Base-by-base conservation (phyloP, 2,797 vertebrate genomes). In the Arctocebus calabarensis region DNA sequence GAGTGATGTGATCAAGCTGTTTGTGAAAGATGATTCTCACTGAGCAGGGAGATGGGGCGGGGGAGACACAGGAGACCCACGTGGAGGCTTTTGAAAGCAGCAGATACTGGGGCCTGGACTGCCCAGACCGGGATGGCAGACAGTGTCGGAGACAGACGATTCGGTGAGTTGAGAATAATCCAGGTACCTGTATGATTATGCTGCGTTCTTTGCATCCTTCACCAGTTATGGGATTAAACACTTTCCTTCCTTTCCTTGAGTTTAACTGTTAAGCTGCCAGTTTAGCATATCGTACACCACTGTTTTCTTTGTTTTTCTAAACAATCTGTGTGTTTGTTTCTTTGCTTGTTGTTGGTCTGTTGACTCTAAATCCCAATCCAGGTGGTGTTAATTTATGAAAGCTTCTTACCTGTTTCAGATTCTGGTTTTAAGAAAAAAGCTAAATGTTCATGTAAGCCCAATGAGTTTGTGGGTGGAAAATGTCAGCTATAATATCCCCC, bases 11-110 rank as follows among this genome's bases (percentile, higher is more conserved):
- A 71, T 84, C 93, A 73, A 66, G 88, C n/a, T 57, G 70, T 78
- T 66, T 81, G 27, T 93, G 93, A 96, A 93, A 97, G 81, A 85
- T 64, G 91, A 87, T 68, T 94, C 57, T 82, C 59, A 29, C 14
- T 3, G 20, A 37, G n/a, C 29, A 1, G 0, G 64, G 59, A 52
- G 52, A 40, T 12, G 57, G 61, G 70, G 45, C 9, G 0, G 83
- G 52, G 59, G 23, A 78, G 59, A 62, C 25, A 14, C 10, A 40
- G 48, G 91, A 70, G 75, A 48, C 66, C 62, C 25, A 20, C 1
- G 0, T 14, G 55, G 62, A 94, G 77, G 16, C 45, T 84, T 81
- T 66, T 22, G 73, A 77, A 89, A 84, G 86, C 62, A 57, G 25
- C 64, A 61, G 92, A 75, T 10, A n/a, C 22, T 1, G 71, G 57